phyloP scores from a whole-genome alignment of 2,113 vertebrate species.

The Calidris pugnax region DNA sequence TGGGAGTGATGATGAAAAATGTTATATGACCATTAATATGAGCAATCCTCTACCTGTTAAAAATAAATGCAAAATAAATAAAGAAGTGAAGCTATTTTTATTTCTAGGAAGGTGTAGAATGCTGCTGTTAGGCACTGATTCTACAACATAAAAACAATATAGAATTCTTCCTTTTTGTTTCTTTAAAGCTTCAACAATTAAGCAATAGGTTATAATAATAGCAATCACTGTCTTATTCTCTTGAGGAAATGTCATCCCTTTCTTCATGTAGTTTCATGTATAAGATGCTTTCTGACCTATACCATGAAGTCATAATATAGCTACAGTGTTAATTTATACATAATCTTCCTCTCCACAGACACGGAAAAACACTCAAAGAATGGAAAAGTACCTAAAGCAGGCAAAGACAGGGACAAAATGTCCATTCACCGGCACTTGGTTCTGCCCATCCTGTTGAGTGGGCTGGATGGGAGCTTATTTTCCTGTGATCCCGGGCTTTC shows the following conservation, averaged over 20 bases:
- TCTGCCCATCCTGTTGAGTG: neutral
- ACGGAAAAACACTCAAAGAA: neutral
- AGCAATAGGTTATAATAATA: neutral
- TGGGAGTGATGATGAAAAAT: neutral
- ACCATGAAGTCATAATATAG: neutral
- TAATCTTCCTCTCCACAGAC: neutral
- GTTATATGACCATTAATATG: neutral
- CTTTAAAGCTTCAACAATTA: neutral
- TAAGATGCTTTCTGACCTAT: neutral
- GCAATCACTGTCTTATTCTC: neutral
- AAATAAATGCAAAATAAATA: neutral
- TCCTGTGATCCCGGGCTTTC: neutral
- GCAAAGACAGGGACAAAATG: neutral
- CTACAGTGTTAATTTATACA: neutral
- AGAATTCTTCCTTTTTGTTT: neutral
- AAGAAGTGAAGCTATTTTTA: neutral
- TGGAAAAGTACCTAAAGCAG: neutral
- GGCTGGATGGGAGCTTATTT: neutral
- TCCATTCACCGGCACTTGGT: neutral
- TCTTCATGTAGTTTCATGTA: neutral
- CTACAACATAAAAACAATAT: neutral
- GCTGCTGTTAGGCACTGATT: fast-evolving
- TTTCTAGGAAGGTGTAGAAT: neutral
- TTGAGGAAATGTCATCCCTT: neutral
- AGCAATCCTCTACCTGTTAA: neutral